These are phyloP conservation scores for Chrysina gloriosa DNA, from an alignment of 2,888 invertebrate genomes.

Conservation along the genomic window DNA sequence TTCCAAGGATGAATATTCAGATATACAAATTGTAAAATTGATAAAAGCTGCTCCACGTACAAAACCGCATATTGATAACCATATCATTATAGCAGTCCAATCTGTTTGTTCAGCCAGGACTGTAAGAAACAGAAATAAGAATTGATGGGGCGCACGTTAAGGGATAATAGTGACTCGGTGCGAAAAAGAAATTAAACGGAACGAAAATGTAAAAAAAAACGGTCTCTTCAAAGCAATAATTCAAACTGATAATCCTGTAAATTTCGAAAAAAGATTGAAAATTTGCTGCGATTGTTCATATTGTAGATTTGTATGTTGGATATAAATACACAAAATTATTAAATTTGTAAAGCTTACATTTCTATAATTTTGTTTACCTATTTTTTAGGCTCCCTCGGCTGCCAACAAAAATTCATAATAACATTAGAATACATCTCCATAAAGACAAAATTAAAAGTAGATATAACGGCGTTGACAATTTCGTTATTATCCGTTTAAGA, in stretches of 20 bases:
- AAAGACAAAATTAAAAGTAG: slow-evolving; percentile 42
- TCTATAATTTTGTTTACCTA: slow-evolving; percentile 63
- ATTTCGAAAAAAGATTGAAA: slow-evolving; percentile 47
- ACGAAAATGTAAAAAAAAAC: slow-evolving; percentile 47
- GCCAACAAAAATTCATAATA: slow-evolving; percentile 65
- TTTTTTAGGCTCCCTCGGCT: slow-evolving; percentile 62
- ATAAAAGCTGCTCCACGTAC: slow-evolving; percentile 82
- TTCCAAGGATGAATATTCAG: slow-evolving; percentile 77
- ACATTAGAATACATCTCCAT: slow-evolving; percentile 60
- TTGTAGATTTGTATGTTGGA: slow-evolving; percentile 22
- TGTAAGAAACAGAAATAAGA: slow-evolving; percentile 63
- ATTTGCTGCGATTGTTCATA: slow-evolving; percentile 28
- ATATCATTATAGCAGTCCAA: slow-evolving; percentile 75
- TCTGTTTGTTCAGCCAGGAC: slow-evolving; percentile 80
- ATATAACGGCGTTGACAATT: slow-evolving; percentile 17
- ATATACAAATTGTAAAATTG: slow-evolving; percentile 82
- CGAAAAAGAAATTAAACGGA: slow-evolving; percentile 41
- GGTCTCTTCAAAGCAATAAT: slow-evolving; percentile 47
- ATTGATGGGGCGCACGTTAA: slow-evolving; percentile 43
- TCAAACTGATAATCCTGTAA: slow-evolving; percentile 45
- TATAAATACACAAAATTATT: slow-evolving; percentile 42
- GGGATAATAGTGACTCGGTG: slow-evolving; percentile 50
- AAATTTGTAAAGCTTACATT: slow-evolving; percentile 62
- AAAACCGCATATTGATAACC: slow-evolving; percentile 82
- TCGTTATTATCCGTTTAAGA: not conserved